Conservation (phyloP, 1,140 invertebrate genomes). For the Radopholus similis region DNA sequence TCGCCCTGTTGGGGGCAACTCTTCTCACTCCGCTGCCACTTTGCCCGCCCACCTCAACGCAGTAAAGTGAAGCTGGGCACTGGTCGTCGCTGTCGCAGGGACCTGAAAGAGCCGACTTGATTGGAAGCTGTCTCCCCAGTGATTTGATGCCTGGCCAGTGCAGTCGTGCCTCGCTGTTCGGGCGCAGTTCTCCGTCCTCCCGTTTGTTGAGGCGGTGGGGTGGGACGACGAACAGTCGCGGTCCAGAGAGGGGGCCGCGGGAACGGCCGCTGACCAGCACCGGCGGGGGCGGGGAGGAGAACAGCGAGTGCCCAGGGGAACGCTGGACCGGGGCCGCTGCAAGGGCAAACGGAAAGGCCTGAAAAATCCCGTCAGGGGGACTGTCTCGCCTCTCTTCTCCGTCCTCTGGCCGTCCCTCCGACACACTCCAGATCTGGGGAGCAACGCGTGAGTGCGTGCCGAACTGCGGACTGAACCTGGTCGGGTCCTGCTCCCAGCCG, state of each 20-base stretch:
- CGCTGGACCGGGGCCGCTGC: no score
- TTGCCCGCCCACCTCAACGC: constrained; percentile 6
- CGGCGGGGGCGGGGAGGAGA: no score
- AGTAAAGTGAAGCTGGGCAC: constrained; percentile 17
- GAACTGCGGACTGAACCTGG: no score
- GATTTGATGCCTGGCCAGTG: constrained; percentile 28
- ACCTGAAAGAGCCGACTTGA: constrained; percentile 10
- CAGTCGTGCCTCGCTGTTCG: constrained; percentile 19
- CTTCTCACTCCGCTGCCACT: background rate
- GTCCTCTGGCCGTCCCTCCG: background rate
- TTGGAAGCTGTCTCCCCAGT: background rate
- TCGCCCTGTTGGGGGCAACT: constrained; percentile 5
- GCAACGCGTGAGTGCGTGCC: no score
- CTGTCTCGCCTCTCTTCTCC: background rate
- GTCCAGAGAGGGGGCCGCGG: no score
- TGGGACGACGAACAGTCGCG: no score
- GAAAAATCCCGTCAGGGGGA: background rate
- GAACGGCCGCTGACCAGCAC: no score
- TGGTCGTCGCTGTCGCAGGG: constrained; percentile 29
- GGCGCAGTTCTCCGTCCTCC: no score
- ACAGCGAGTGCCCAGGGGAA: no score
- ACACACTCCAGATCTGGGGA: background rate
- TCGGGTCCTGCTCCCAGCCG: constrained; percentile 21
- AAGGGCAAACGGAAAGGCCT: background rate
- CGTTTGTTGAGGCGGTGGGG: no score